A percentile compares a stretch with the other conserved stretches of the same genome.
phyloP scores from a whole-genome alignment of 2,888 invertebrate species.

The Sarcophaga subvicina region DNA sequence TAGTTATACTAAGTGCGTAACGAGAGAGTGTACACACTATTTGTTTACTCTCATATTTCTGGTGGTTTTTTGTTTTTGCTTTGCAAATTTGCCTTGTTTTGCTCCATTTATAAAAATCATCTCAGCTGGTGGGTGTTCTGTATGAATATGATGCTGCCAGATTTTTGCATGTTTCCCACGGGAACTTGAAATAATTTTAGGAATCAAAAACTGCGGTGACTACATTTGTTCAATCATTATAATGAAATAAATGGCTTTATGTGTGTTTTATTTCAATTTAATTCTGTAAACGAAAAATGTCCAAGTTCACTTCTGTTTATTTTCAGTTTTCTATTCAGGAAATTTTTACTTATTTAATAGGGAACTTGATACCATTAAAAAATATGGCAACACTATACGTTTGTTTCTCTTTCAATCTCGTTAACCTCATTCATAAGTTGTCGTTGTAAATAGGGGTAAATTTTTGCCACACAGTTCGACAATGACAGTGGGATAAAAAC shows the following conservation, averaged over 20 bases:
- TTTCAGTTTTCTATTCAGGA: too few relatives aligned
- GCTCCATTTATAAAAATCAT: conserved; percentile 39
- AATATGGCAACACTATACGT: conserved; percentile 22
- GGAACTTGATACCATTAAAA: background rate
- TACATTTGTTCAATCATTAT: too few relatives aligned
- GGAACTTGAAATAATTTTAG: background rate
- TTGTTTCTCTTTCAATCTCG: conserved; percentile 31
- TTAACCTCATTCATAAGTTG: conserved; percentile 47
- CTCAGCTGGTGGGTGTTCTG: conserved; percentile 61
- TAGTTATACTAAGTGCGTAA: conserved; percentile 42
- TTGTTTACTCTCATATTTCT: conserved; percentile 27
- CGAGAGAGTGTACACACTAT: conserved; percentile 11
- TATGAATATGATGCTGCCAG: conserved; percentile 45
- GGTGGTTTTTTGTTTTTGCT: background rate
- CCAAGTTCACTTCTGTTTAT: background rate
- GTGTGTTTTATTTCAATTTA: background rate
- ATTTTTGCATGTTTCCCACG: background rate
- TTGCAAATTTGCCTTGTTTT: conserved; percentile 25
- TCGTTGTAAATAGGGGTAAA: conserved; percentile 31
- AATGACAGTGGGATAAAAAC: conserved; percentile 28
- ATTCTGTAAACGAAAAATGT: background rate
- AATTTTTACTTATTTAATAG: too few relatives aligned
- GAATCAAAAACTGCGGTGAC: too few relatives aligned
- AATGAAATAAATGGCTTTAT: too few relatives aligned
- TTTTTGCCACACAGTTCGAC: conserved; percentile 6